Base-by-base conservation (phyloP, 2,113 vertebrate species). In the Tupaia tana region DNA sequence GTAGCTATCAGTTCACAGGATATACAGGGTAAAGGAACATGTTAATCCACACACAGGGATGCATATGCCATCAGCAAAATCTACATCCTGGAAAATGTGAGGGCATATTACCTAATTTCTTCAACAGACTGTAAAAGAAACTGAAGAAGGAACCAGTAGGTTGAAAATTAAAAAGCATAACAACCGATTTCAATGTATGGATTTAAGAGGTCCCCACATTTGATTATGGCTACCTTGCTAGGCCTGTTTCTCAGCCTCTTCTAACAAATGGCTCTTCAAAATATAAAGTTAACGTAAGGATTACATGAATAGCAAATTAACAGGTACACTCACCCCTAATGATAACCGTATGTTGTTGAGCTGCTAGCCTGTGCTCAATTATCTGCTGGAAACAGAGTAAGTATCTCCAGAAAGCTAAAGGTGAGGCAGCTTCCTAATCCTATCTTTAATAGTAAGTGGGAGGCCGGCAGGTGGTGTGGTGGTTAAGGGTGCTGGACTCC, bases 341-440 rank as follows among this genome's bases (percentile, higher is more conserved):
- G 63, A 73, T 31, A 83, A n/a, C 10, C 56, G 91, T 75, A 31
- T 89, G 24, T 54, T 80, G 4, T 54, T 80, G 4, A 78, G 18
- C 25, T 90, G 70, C 56, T 64, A 2, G 66, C 59, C 66, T 20
- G 52, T 58, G 43, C 31, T 80, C 31, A 86, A 10, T 71, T 67
- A 94, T 43, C 67, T 90, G 43, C 7, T 71, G 89, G 74, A 94
- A 89, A 52, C 22, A 89, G 1, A 93, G 58, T 69, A 73, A 89
- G 7, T 64, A 77, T 61, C 59, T 73, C 59, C 25, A 90, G 58
- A 90, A 95, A 91, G 19, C 73, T 75, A 77, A 84, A 85, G 24
- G 7, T 19, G 22, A 54, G 59, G 77, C 0, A 74, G 24, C 20
- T 56, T 88, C 24, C 61, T 14, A 71, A 70, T 84, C 29, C 80